These are phyloP conservation scores for Cossypha polioptera DNA, from an alignment of 2,797 vertebrate genomes.

Conservation along the genomic window DNA sequence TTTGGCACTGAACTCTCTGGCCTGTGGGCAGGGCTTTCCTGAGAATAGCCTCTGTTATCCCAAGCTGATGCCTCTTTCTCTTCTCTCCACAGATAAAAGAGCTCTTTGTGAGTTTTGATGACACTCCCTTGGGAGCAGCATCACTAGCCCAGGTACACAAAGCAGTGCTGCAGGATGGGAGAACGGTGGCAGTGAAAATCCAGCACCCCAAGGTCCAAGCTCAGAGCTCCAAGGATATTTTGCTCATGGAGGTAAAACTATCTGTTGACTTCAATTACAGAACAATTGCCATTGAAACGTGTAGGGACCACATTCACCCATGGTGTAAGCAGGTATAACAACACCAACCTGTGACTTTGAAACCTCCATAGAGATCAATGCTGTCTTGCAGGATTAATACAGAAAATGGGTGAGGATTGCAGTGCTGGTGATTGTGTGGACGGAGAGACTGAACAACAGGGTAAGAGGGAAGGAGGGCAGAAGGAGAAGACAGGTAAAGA, in stretches of 20 bases:
- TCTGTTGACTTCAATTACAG: neutral
- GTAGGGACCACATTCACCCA: neutral
- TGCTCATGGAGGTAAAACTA: slow-evolving; percentile 91
- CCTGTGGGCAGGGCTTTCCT: neutral
- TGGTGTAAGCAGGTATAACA: neutral
- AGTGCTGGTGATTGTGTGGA: neutral
- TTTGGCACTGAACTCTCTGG: neutral
- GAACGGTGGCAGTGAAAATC: slow-evolving; percentile 93
- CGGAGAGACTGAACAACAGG: neutral
- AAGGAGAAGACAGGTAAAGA: neutral
- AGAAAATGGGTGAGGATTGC: neutral
- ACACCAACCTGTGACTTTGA: neutral
- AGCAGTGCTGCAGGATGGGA: slow-evolving; percentile 89
- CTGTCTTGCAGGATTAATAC: neutral
- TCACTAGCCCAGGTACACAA: slow-evolving; percentile 97
- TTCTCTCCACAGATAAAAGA: slow-evolving; percentile 82
- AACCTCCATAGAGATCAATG: neutral
- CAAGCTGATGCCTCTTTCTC: neutral
- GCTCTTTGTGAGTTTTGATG: slow-evolving; percentile 90
- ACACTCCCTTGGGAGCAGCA: slow-evolving; percentile 88
- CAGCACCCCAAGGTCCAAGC: slow-evolving; percentile 94
- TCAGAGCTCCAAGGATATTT: slow-evolving; percentile 91
- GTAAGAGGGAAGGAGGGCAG: neutral
- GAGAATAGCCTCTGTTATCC: neutral
- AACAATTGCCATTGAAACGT: neutral